Evolutionary conservation across 2,797 vertebrate species (phyloP), one percentile per base, ranked within the genome.

Genomic region (Chromobotia macracanthus): DNA sequence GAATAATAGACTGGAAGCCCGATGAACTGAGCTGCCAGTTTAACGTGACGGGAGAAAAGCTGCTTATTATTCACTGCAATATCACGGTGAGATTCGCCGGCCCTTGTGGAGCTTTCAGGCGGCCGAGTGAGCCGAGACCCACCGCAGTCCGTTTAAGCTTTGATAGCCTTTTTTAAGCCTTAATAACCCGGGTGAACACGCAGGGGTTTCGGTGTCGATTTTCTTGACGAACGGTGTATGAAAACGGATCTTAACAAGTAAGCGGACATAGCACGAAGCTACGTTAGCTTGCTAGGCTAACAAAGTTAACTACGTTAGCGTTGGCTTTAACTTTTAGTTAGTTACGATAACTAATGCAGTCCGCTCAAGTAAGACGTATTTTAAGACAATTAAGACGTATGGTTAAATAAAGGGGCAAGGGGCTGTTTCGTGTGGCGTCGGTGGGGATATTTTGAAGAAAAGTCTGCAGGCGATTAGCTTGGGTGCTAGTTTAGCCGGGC

Each of bases 21-120:
- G 97, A 99, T 89, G 97, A 98, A 83, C 94, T 99, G 60, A 97
- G 96, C 87, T 97, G 97, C 88, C 96, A 97, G 91, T 98, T 99
- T 80, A 92, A 95, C 80, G 96, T 96, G 79, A 95, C 91, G 2
- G 94, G 95, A 80, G 91, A 95, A 83, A 95, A 95, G 90, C 94
- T 95, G 74, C 91, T 99, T 77, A 95, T 96, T 77, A 97, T 99
- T 85, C 96, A 98, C 91, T 99, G 97, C 93, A 99, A 97, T 86
- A 98, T 99, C 86, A 97, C 96, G 96, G 97, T 98, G 91, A 94
- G 96, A 86, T 46, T 53, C 60, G 61, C 19, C 60, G 72, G 58
- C 48, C 69, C 58, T 41, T 71, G 74, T 69, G 41, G 50, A 48
- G 13, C 50, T 66, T 53, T 38, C 67, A 63, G 21, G 58, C 68